Base-by-base conservation (phyloP, 2,797 vertebrate species). In the Bovichtus diacanthus region DNA sequence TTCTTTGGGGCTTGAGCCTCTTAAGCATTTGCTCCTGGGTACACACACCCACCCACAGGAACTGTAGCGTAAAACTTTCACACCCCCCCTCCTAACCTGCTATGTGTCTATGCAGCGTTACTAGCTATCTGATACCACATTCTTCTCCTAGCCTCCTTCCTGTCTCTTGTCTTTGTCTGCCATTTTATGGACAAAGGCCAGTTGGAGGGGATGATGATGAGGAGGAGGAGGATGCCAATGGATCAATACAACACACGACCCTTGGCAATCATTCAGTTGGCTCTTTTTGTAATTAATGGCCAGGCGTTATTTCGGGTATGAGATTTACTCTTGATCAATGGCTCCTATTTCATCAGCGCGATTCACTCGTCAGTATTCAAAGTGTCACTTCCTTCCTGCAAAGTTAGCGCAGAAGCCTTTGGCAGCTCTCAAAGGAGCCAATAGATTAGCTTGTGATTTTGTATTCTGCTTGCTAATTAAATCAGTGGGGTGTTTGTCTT, bases 1-100 rank as follows among this genome's bases (percentile, higher is more conserved):
- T 89, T 88, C 87, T 84, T 69, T 82, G 84, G 71, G 68, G 53
- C 78, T 60, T 72, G 62, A 83, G 78, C 68, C 73, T 85, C 73
- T 78, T 79, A 69, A 87, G 69, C 87, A 82, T 90, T 90, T 88
- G 85, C 86, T 91, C 70, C 85, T 83, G 88, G 87, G 82, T 64
- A 54, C 78, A 84, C 76, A 82, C 84, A 53, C 66, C 51, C 76
- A 76, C 84, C 46, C 66, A 77, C 70, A 88, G 81, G 82, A 87
- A 82, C 29, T 65, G 4, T 19, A 47, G 77, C 74, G 80, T 83
- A 76, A 88, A 85, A 80, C 72, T 44, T 80, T 85, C 88, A 84
- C 74, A 77, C 83, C 38, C 81, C 39, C 10, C 9, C 13, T 34
- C 55, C 41, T 11, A 65, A 74, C 76, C 78, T 64, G 47, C 59